Evolutionary conservation across 2,888 invertebrate genomes (phyloP).

Genomic region (Synergus itoensis): DNA sequence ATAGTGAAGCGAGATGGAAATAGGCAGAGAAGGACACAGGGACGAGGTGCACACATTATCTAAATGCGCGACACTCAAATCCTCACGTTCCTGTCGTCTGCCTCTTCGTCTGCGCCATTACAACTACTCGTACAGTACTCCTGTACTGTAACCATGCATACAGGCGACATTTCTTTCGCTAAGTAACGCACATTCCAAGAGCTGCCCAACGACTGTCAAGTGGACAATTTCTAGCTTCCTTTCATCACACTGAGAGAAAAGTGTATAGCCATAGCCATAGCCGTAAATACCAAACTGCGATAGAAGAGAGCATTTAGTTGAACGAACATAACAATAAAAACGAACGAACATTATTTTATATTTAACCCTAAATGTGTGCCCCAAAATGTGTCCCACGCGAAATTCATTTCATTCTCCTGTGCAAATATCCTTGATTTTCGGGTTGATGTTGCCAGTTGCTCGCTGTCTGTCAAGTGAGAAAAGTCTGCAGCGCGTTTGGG

Average conservation of each 20-base stretch:
- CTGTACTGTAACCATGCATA: not conserved
- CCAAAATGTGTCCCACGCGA: too few species aligned
- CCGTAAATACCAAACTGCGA: not conserved
- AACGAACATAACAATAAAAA: not conserved
- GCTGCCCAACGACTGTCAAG: conserved; percentile 62
- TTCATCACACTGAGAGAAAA: not conserved
- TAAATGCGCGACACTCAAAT: conserved; percentile 73
- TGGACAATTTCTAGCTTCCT: conserved; percentile 59
- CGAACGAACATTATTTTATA: not conserved
- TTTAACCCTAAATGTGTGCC: not conserved
- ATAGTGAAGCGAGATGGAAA: conserved; percentile 54
- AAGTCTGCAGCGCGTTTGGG: too few species aligned
- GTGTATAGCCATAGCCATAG: not conserved
- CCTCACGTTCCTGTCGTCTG: conserved; percentile 24
- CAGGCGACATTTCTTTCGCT: conserved; percentile 40
- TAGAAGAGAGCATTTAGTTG: not conserved
- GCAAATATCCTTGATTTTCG: too few species aligned
- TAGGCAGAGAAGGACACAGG: conserved; percentile 50
- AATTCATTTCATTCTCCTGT: too few species aligned
- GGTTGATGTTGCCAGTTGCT: too few species aligned
- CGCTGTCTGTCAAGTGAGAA: too few species aligned
- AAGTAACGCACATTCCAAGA: conserved; percentile 59
- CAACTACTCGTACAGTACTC: not conserved
- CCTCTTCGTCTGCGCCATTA: not conserved
- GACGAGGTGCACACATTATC: conserved; percentile 71